Base-by-base conservation (phyloP, 2,888 invertebrate genomes). In the Poecilobothrus nobilitatus region DNA sequence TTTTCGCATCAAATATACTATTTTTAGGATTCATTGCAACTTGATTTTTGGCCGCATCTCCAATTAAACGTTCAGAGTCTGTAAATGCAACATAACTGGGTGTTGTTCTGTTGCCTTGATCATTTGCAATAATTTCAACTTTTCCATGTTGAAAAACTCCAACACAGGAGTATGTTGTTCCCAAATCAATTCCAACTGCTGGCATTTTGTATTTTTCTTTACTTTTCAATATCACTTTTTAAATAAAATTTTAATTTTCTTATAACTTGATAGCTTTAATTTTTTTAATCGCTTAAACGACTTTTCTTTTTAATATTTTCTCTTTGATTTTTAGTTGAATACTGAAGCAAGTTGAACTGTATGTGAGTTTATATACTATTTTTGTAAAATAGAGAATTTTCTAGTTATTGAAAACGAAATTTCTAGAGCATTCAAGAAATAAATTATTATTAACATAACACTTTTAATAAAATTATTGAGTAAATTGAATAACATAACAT, bases 1-100 rank as follows among this genome's bases (percentile, higher is more conserved):
- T 91, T 84, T 97, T 91, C 75, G 95, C 96, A 88, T 98, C 97
- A 81, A 92, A 93, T 80, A 93, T 92, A 75, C 92, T 93, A 85
- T 93, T 93, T 83, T 90, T 91, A 75, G 92, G 92, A 84, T 93
- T 93, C 91, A 93, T 92, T 77, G 93, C 91, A 75, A 90, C 90
- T 83, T 92, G 92, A 83, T 91, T 91, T 82, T 92, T 92, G 75
- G 92, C 92, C 74, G 91, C 91, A 84, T 92, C 91, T 74, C 92
- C 92, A 79, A 92, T 91, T 77, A 92, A 86, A 79, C 92, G 88
- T 82, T 92, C 92, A 10, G 91, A 90, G 82, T 93, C 92, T 72
- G 92, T 92, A 83, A 93, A 94, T 72, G 92, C 92, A 73, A 93
- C 92, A 73, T 81, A 81, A 22, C 90, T 90, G 1, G 92, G 91